Conservation (phyloP, 1,140 invertebrate genomes). For the Phthorimaea operculella region DNA sequence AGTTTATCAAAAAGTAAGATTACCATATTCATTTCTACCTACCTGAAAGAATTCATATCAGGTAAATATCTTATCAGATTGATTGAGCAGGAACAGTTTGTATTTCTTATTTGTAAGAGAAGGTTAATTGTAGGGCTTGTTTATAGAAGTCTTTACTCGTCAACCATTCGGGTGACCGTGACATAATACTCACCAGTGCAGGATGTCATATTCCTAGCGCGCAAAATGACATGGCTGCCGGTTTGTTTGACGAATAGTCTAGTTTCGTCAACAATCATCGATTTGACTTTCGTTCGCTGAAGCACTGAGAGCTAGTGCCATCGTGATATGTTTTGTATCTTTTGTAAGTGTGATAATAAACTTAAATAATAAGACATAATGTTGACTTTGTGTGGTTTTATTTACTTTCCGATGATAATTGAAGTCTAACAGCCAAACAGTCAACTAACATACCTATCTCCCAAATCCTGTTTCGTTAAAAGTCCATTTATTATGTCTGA, state of each 20-base stretch:
- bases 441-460: no score
- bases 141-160: conserved; percentile 22
- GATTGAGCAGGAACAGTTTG: no score
- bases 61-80: no score
- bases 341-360: conserved; percentile 66
- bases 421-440: no score
- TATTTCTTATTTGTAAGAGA: conserved; percentile 37
- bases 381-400: conserved; percentile 28
- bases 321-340: conserved; percentile 66
- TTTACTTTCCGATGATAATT: conserved; percentile 14
- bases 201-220: no score
- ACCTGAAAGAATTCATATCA: no score
- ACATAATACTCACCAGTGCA: no score
- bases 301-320: conserved; percentile 64
- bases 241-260: conserved; percentile 12
- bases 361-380: conserved; percentile 51
- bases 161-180: no score
- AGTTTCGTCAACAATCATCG: conserved; percentile 19
- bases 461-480: no score
- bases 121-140: conserved; percentile 26
- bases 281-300: conserved; percentile 20
- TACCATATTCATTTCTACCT: no score
- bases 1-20: not conserved
- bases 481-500: no score
- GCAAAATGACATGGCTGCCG: no score